Evolutionary conservation across 2,888 invertebrate genomes (phyloP), one percentile per base, ranked within the genome.

Genomic region (Polydrusus pterygomalis): DNA sequence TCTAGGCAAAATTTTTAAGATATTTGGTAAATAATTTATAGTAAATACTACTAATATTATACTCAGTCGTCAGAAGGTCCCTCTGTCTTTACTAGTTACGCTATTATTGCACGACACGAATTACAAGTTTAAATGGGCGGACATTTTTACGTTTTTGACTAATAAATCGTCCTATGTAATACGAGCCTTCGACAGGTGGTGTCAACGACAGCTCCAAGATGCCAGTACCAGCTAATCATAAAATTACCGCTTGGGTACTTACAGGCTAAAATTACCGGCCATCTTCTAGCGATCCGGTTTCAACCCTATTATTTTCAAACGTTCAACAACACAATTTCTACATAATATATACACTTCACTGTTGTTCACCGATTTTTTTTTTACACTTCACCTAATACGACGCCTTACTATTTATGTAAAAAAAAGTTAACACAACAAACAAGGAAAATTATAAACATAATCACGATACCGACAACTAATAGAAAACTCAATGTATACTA

Each of bases 401-500:
- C n/a, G n/a, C 43, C n/a, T n/a, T n/a, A 3, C 43, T 13, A 47
- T 25, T 25, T 1, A 72, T 45, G 18, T 10, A 17, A 58, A 38
- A 54, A 60, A 58, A 58, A 45, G 40, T 25, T 45, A 18, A 58
- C n/a, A 43, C n/a, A n/a, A n/a, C n/a, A 51, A 15, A 45, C 34
- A 49, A 71, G 20, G 72, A 65, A 72, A 65, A 65, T 38, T 47
- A 58, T 58, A 15, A 71, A 62, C 63, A 74, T 58, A 74, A 64
- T 63, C 54, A 56, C 71, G 51, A 51, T 51, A 6, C 40, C 63
- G 71, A 64, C 58, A 60, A 38, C 3, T 38, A 60, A 49, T 40
- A 54, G 71, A 64, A 71, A 71, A 71, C 43, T 54, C 54, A 64
- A 63, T 68, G 62, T 63, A n/a, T n/a, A 68, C 60, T 68, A 49